Evolutionary conservation across 2,888 invertebrate genomes (phyloP).

Genomic region (Clivina fossor): DNA sequence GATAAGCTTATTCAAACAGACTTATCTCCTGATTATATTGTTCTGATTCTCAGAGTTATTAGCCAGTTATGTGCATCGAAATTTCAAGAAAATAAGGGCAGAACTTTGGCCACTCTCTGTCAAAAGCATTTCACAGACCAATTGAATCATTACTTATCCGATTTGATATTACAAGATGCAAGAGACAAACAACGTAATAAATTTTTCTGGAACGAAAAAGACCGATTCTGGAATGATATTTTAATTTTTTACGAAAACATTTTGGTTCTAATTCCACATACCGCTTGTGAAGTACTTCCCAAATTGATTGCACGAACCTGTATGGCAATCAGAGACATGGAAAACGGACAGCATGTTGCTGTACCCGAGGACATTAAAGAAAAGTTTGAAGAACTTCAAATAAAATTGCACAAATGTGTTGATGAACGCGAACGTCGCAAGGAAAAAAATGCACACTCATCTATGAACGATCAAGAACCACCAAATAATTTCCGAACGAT

Average conservation of each 20-base stretch:
- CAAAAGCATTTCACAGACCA: slow-evolving; percentile 39
- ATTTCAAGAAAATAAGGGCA: slow-evolving; percentile 39
- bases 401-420: slow-evolving; percentile 49
- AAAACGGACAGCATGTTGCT: slow-evolving; percentile 34
- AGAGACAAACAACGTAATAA: slow-evolving; percentile 36
- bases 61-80: slow-evolving; percentile 50
- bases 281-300: slow-evolving; percentile 45
- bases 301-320: slow-evolving; percentile 43
- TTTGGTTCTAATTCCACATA: slow-evolving; percentile 46
- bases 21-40: slow-evolving; percentile 55
- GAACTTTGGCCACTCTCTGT: slow-evolving; percentile 39
- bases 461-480: slow-evolving; percentile 54
- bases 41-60: slow-evolving; percentile 55
- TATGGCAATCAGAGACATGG: slow-evolving; percentile 40
- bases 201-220: slow-evolving; percentile 41
- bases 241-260: slow-evolving; percentile 47
- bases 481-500: slow-evolving; percentile 58
- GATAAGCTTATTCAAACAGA: slow-evolving; percentile 54
- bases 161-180: slow-evolving; percentile 36
- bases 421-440: slow-evolving; percentile 45
- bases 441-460: slow-evolving; percentile 45
- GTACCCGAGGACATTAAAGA: slow-evolving; percentile 50
- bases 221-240: slow-evolving; percentile 42
- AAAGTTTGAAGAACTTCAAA: slow-evolving; percentile 53
- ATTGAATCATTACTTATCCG: slow-evolving; percentile 39